Base-by-base conservation (phyloP, 2,888 invertebrate genomes). In the Mythimna loreyi region DNA sequence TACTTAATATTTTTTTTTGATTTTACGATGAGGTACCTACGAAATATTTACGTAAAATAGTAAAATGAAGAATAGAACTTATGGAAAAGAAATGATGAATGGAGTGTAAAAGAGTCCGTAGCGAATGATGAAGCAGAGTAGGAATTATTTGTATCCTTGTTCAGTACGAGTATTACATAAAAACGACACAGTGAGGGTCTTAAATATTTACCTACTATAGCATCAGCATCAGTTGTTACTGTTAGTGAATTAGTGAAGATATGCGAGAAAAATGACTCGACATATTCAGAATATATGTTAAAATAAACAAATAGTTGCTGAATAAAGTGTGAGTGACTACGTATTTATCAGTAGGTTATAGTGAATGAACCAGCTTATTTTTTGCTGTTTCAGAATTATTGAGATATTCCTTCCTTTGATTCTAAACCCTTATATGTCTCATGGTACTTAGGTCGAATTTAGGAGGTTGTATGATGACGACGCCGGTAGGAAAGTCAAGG, bases 201-300 rank as follows among this genome's bases (percentile, higher is more conserved):
- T 33, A 63, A 65, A 43, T 64, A 9, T 40, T 45, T 7, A n/a
- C n/a, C n/a, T n/a, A 16, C n/a, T 33, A 28, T 36, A 16, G 23
- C 53, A 45, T 30, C n/a, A 21, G 11, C 8, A 36, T 36, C 43
- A 19, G 45, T 13, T 23, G 63, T 47, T 53, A 36, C 23, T 25
- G 19, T 49, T 19, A 50, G 33, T 9, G 25, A 62, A 16, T 72
- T 69, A 70, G 47, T 21, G 13, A 13, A n/a, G 4, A 47, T 73
- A 30, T 53, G 65, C 47, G 30, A 65, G 19, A 33, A 21, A 36
- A 64, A 70, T 74, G 70, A 74, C 45, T 65, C 21, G 65, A 43
- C 47, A 63, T 25, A 4, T 73, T 13, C 16, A 16, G 3, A 21
- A 63, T 25, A 63, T 25, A 33, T 36, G 6, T 72, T 52, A 19